A percentile compares a stretch with the other conserved stretches of the same genome.
phyloP scores from a whole-genome alignment of 2,113 vertebrate species.

The Barbus barbus region DNA sequence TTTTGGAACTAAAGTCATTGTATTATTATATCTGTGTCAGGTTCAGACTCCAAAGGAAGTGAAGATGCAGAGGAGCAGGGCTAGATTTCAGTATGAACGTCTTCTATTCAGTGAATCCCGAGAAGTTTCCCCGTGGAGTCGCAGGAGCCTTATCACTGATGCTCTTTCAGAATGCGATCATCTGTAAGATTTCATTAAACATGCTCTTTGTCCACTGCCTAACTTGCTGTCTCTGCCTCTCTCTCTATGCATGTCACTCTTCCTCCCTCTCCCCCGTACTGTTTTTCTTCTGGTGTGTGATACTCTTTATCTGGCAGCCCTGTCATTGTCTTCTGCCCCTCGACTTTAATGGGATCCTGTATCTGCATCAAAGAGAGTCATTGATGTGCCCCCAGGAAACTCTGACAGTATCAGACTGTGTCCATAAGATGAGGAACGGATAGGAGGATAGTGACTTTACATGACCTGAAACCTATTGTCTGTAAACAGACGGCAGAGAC shows the following conservation, averaged over 20 bases:
- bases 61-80: neutral
- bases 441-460: neutral
- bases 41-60: neutral
- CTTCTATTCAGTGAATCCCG: conserved; percentile 20
- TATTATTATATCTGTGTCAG: neutral
- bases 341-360: conserved; percentile 35
- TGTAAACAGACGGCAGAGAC: neutral
- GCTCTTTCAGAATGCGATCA: conserved; percentile 35
- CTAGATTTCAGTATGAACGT: conserved; percentile 16
- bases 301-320: conserved; percentile 29
- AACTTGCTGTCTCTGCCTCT: conserved; percentile 5
- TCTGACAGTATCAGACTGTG: conserved; percentile 22
- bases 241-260: conserved; percentile 23
- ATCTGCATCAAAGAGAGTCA: conserved; percentile 36
- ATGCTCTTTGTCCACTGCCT: conserved; percentile 40
- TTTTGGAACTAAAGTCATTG: neutral
- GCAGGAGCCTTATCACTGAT: conserved; percentile 29
- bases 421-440: conserved; percentile 14
- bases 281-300: conserved; percentile 25
- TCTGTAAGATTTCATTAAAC: conserved; percentile 41
- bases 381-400: conserved; percentile 14
- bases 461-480: neutral
- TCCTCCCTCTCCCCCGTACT: conserved; percentile 11
- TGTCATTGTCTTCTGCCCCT: conserved; percentile 30
- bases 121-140: conserved; percentile 20